A percentile compares a stretch with the other conserved stretches of the same genome.
Evolutionary conservation across 2,797 vertebrate species (phyloP).

Genomic region (Pantherophis alleghaniensis): DNA sequence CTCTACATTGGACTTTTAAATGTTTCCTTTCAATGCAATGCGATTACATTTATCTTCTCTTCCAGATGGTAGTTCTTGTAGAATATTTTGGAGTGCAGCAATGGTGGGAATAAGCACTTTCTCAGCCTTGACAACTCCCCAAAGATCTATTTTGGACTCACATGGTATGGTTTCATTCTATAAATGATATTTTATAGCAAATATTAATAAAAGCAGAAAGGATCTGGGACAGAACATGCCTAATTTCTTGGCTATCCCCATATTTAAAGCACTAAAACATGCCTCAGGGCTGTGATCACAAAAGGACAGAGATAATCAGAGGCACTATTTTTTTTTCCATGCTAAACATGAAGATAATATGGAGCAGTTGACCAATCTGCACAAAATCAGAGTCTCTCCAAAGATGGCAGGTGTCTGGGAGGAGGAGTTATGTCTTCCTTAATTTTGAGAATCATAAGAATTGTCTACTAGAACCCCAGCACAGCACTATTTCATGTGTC

Average conservation of each 20-base stretch:
- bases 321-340: constrained; percentile 6
- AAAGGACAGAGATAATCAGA: not conserved
- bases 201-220: constrained; percentile 57
- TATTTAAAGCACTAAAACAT: constrained; percentile 33
- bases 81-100: accelerated
- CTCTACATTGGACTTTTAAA: not conserved
- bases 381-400: not conserved
- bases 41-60: not conserved
- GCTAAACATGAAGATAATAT: not conserved
- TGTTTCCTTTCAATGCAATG: not conserved
- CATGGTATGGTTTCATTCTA: constrained; percentile 34
- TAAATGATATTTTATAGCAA: constrained; percentile 37
- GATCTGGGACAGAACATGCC: constrained; percentile 41
- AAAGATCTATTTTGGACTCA: constrained; percentile 7
- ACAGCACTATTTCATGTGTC: not conserved
- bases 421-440: not conserved
- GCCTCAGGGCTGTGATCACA: not conserved
- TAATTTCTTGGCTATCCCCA: constrained; percentile 26
- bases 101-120: not conserved
- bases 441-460: not conserved
- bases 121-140: not conserved
- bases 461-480: not conserved
- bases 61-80: not conserved
- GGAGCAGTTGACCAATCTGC: not conserved
- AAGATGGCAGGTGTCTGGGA: not conserved